Evolutionary conservation across 2,113 vertebrate species (phyloP), one percentile per base, ranked within the genome.

Genomic region (Campylomormyrus numenius): DNA sequence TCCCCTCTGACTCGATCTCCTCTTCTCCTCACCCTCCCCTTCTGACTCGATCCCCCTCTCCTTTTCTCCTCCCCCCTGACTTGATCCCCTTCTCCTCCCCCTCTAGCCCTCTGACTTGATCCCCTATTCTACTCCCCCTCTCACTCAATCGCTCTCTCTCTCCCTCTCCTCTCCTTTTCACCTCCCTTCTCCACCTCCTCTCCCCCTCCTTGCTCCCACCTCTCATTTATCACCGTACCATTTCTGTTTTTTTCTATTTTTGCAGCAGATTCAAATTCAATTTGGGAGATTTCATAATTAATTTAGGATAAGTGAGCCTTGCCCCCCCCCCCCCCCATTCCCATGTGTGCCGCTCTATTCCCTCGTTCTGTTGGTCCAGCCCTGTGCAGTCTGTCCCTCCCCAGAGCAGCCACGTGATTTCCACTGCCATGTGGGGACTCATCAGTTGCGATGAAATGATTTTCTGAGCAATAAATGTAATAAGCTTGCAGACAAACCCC

Each of bases 231-330:
- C 50, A 87, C 8, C 50, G 50, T 21, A 17, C 85, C 50, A 35
- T 87, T 27, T 87, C 3, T 35, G 5, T 53, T 50, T 27, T 42
- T 46, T 80, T 85, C 89, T 89, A 84, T 85, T 89, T 85, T 49
- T 53, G 53, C 52, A 84, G 50, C 39, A 58, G 77, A 85, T 89
- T 53, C 83, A 39, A 85, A 80, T 89, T 85, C 89, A 89, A 89
- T 85, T 58, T 89, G 77, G 52, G 80, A 52, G 52, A 52, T 35
- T 56, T 27, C 70, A 84, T 56, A 53, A 89, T 80, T 89, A 31
- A 83, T 89, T 53, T 77, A 56, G n/a, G 46, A 80, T 52, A 45
- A 83, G 49, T 24, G 31, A 52, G 88, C 49, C 49, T 53, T 52
- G 52, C 17, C 3, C 70, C 15, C n/a, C 42, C 48, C 48, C 70